These are phyloP conservation scores for Takifugu flavidus DNA, from an alignment of 2,113 vertebrate genomes.

Conservation along the genomic window DNA sequence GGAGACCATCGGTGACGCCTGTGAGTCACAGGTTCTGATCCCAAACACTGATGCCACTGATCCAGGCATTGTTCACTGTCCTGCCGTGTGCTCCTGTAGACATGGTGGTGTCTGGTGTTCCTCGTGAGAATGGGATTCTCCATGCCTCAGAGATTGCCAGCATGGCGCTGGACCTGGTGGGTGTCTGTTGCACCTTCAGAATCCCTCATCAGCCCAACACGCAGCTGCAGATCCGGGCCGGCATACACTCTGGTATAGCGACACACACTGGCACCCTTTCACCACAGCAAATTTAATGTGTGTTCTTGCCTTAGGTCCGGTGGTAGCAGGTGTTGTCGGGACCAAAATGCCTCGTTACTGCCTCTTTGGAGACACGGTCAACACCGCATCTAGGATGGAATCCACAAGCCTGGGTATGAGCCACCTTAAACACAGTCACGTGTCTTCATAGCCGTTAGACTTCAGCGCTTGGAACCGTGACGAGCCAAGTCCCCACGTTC, in stretches of 20 bases:
- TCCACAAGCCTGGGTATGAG: slow-evolving; percentile 82
- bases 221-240: slow-evolving; percentile 80
- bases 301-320: slow-evolving; percentile 70
- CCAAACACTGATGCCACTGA: too few species aligned
- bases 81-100: slow-evolving; percentile 59
- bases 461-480: neutral
- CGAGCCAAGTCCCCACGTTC: neutral
- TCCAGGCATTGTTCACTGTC: neutral
- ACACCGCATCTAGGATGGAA: slow-evolving; percentile 90
- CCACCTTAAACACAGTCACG: neutral
- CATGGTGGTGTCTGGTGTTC: slow-evolving; percentile 84
- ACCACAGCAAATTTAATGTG: neutral
- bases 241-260: slow-evolving; percentile 78
- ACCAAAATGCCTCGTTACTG: slow-evolving; percentile 93
- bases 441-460: too few species aligned
- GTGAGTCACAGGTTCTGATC: slow-evolving; percentile 55
- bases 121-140: slow-evolving; percentile 77
- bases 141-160: slow-evolving; percentile 78
- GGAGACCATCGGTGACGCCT: slow-evolving; percentile 82
- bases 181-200: slow-evolving; percentile 78
- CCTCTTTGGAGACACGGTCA: slow-evolving; percentile 90
- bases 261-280: neutral
- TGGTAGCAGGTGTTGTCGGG: slow-evolving; percentile 87
- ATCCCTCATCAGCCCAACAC: slow-evolving; percentile 81
- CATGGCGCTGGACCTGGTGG: slow-evolving; percentile 82